Evolutionary conservation across 2,888 invertebrate genomes (phyloP).

Genomic region (Rhodophaea formosa): DNA sequence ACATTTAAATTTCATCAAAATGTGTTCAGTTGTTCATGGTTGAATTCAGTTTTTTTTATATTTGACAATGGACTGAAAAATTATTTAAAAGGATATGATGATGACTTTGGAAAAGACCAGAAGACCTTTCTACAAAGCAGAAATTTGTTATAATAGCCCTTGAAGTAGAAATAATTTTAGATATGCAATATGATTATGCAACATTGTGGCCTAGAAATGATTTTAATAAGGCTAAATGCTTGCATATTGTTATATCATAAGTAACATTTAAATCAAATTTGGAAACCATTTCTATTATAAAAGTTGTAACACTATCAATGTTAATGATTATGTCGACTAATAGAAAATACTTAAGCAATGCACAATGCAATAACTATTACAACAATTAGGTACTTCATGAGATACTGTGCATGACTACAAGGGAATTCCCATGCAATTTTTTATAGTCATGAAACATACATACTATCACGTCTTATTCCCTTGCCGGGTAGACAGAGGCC

Average conservation of each 20-base stretch:
- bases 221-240: neutral
- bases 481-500: too few species aligned
- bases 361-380: neutral
- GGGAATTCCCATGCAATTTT: neutral
- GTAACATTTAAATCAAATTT: neutral
- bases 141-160: too few species aligned
- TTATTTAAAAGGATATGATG: too few species aligned
- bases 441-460: too few species aligned
- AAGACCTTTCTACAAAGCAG: too few species aligned
- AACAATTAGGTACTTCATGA: neutral
- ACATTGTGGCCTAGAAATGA: neutral
- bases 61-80: too few species aligned
- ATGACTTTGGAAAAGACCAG: too few species aligned
- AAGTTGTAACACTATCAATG: constrained; percentile 6
- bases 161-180: neutral
- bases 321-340: neutral
- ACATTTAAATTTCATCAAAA: too few species aligned
- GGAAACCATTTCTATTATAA: neutral
- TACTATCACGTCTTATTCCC: too few species aligned
- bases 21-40: too few species aligned
- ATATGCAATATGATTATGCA: neutral
- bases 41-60: too few species aligned
- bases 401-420: neutral
- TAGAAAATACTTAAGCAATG: neutral
- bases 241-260: neutral